phyloP scores from a whole-genome alignment of 2,113 vertebrate species.

The Triplophysa rosa region DNA sequence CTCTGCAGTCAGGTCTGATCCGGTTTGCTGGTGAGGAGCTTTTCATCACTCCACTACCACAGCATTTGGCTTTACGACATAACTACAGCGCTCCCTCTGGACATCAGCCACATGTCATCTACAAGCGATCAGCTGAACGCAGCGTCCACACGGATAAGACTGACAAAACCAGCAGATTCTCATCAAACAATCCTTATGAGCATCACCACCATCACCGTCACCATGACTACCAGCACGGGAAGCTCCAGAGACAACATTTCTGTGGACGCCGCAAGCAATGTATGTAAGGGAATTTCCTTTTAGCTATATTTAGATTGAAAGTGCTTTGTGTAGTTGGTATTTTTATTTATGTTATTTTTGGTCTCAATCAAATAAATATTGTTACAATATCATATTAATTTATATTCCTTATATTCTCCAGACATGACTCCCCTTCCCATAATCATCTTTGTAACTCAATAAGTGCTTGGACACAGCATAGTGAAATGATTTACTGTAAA shows the following conservation, averaged over 20 bases:
- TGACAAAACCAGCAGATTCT: constrained; percentile 31
- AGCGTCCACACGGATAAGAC: constrained; percentile 64
- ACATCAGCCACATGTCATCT: constrained; percentile 90
- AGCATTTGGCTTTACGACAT: constrained; percentile 83
- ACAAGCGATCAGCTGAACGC: constrained; percentile 86
- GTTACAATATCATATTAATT: too few relatives aligned
- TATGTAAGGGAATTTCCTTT: constrained; percentile 94
- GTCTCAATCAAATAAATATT: too few relatives aligned
- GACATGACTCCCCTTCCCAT: background rate
- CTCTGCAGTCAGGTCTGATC: constrained; percentile 90
- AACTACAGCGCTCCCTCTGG: constrained; percentile 84
- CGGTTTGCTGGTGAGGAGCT: constrained; percentile 84
- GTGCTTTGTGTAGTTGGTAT: background rate
- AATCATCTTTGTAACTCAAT: constrained; percentile 18
- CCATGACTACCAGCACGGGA: constrained; percentile 68
- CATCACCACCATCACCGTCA: constrained; percentile 61
- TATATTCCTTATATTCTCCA: too few relatives aligned
- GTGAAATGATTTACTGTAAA: constrained; percentile 51
- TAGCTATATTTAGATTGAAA: constrained; percentile 55
- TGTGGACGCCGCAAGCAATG: constrained; percentile 99
- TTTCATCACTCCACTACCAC: constrained; percentile 89
- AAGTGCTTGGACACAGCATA: constrained; percentile 49
- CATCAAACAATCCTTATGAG: constrained; percentile 53
- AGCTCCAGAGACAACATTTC: constrained; percentile 87
- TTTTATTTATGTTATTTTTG: too few relatives aligned